Evolutionary conservation across 2,113 vertebrate species (phyloP).

Genomic region (Psettodes erumei): DNA sequence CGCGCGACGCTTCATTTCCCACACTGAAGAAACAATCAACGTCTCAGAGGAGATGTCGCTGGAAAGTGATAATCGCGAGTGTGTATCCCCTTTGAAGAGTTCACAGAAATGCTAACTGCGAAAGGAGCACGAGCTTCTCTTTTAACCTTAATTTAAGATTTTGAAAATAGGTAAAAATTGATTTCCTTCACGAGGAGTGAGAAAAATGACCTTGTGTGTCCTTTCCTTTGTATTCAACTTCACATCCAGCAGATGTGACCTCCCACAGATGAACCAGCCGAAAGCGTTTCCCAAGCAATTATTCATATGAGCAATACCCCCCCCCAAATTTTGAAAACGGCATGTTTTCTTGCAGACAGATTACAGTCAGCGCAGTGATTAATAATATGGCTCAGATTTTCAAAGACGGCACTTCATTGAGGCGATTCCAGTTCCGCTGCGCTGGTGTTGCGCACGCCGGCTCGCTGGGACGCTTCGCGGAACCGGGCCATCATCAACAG

Average conservation of each 20-base stretch:
- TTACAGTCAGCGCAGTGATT: neutral
- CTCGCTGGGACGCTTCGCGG: neutral
- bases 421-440: neutral
- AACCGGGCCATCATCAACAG: neutral
- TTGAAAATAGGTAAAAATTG: neutral
- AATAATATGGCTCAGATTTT: neutral
- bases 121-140: neutral
- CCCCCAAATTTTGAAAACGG: too few species aligned
- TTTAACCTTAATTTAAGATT: neutral
- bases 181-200: neutral
- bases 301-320: too few species aligned
- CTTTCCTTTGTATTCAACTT: neutral
- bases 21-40: neutral
- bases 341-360: neutral
- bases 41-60: neutral
- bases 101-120: neutral
- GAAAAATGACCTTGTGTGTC: neutral
- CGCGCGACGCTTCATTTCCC: neutral
- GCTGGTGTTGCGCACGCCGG: neutral
- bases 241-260: neutral
- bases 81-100: neutral
- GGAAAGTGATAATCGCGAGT: neutral
- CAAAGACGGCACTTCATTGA: neutral
- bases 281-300: too few species aligned
- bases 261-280: neutral